phyloP scores from a whole-genome alignment of 2,113 vertebrate species.

The Setophaga coronata region DNA sequence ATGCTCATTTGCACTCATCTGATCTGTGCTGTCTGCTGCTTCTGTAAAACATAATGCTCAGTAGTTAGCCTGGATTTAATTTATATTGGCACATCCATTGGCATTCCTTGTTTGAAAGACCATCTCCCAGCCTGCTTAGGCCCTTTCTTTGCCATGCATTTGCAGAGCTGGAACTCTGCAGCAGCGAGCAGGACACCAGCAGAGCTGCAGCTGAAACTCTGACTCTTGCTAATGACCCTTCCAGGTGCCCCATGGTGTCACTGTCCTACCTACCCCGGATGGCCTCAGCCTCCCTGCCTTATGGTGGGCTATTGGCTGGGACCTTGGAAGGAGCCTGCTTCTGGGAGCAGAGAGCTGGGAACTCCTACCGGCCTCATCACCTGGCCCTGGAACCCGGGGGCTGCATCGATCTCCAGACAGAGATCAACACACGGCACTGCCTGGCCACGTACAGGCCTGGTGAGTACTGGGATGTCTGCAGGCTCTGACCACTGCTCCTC shows the following conservation, averaged over 20 bases:
- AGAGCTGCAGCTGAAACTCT: background rate
- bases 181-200: background rate
- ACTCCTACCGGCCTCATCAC: constrained; percentile 82
- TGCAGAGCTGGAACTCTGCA: background rate
- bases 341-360: constrained; percentile 85
- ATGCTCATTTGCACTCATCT: fast-evolving
- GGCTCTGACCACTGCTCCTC: background rate
- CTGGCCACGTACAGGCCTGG: constrained; percentile 91
- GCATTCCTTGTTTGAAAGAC: background rate
- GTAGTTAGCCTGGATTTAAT: background rate
- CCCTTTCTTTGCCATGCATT: background rate
- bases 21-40: background rate
- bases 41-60: background rate
- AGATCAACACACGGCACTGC: constrained; percentile 88
- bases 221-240: background rate
- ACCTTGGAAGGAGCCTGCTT: constrained; percentile 91
- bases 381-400: constrained; percentile 85
- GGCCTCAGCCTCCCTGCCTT: constrained; percentile 83
- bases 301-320: constrained; percentile 88
- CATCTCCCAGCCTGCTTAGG: background rate
- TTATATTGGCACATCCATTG: background rate
- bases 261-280: constrained; percentile 88
- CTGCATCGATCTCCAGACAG: constrained; percentile 90
- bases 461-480: background rate
- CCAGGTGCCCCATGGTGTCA: constrained; percentile 89